Evolutionary conservation across 1,140 invertebrate species (phyloP).

Genomic region (Saxidomus purpurata): DNA sequence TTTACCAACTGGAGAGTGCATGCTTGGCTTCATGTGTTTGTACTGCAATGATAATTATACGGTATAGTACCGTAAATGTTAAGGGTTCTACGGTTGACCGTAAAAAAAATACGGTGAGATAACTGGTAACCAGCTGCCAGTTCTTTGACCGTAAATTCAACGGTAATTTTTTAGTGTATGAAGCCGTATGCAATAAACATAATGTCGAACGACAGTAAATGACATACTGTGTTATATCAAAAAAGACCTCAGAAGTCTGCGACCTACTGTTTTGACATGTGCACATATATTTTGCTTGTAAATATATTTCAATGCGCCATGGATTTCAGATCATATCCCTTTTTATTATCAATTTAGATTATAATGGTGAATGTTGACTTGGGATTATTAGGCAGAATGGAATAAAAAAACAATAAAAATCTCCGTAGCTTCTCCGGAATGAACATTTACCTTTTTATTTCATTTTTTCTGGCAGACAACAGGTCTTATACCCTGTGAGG

Average conservation of each 20-base stretch:
- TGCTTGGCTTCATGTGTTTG: no score
- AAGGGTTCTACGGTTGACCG: no score
- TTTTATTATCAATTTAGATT: neutral
- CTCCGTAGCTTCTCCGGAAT: neutral
- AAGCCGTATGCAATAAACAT: no score
- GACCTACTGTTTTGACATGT: neutral
- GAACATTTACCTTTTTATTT: neutral
- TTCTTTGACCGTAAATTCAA: no score
- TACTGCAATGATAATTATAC: no score
- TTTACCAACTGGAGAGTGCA: no score
- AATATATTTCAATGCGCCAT: neutral
- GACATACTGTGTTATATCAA: neutral
- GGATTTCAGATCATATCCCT: neutral
- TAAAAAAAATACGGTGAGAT: no score
- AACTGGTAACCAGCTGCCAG: no score
- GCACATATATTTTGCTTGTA: neutral
- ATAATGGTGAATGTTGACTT: neutral
- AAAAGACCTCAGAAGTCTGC: neutral
- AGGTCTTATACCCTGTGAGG: neutral
- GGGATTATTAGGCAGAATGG: neutral
- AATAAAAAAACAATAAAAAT: neutral
- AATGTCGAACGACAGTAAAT: neutral
- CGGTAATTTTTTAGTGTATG: no score
- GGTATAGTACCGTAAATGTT: no score
- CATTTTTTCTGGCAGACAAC: neutral